Evolutionary conservation across 2,113 vertebrate genomes (phyloP).

Genomic region (Pungitius pungitius): DNA sequence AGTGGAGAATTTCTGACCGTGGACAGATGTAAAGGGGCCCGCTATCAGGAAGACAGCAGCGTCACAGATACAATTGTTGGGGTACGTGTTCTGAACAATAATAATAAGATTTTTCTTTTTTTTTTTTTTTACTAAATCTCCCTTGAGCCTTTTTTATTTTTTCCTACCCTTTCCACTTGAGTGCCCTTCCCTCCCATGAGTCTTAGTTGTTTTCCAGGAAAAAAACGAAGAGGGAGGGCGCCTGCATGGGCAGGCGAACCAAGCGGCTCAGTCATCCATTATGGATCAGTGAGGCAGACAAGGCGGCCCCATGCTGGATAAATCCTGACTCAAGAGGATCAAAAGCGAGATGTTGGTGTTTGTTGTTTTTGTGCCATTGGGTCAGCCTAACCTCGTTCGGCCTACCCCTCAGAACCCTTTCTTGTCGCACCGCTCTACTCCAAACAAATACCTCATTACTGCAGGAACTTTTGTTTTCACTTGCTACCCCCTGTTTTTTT

Average conservation of each 20-base stretch:
- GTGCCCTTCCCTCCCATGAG: constrained; percentile 35
- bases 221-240: constrained; percentile 20
- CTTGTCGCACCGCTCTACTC: constrained; percentile 26
- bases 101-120: background rate
- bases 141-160: constrained; percentile 29
- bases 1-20: constrained; percentile 75
- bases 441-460: constrained; percentile 27
- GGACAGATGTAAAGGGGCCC: constrained; percentile 74
- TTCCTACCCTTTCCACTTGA: constrained; percentile 28
- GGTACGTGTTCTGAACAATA: constrained; percentile 65
- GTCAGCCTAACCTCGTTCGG: constrained; percentile 43
- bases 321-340: constrained; percentile 46
- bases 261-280: constrained; percentile 61
- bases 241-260: constrained; percentile 18
- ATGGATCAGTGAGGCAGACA: constrained; percentile 56
- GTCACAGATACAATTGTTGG: constrained; percentile 62
- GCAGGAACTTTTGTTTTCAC: constrained; percentile 33
- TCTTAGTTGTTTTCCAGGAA: constrained; percentile 50
- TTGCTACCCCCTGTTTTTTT: constrained; percentile 22
- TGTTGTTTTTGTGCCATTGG: constrained; percentile 28
- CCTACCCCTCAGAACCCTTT: constrained; percentile 9
- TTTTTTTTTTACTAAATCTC: constrained; percentile 9
- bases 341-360: constrained; percentile 43
- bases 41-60: constrained; percentile 74
- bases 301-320: constrained; percentile 28